Base-by-base conservation (phyloP, 2,888 invertebrate genomes). In the Zhuqinia jingwanae region DNA sequence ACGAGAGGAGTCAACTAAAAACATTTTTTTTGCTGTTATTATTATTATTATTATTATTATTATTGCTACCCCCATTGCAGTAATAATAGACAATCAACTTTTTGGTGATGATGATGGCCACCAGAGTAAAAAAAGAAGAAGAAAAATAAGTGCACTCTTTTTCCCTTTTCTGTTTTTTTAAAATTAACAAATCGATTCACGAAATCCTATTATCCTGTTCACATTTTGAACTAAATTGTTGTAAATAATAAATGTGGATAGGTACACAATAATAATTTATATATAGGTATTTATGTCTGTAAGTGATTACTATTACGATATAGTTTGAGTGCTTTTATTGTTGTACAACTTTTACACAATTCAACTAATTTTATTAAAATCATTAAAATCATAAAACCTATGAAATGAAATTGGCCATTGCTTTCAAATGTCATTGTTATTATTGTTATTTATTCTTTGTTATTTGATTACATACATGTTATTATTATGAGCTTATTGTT, bases 381-480 rank as follows among this genome's bases (percentile, higher is more conserved):
- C 11, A 5, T 20, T 50, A 25, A 73, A 53, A 68, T 25, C 42
- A 45, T 68, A 73, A 73, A 50, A 36, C n/a, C 3, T 36, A 36
- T 36, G 36, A 36, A 36, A 36, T 36, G 36, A 36, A 8, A 73
- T 73, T 73, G 73, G 27, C 53, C 47, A 11, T 25, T 6, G 58
- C 58, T 22, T 50, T 73, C 73, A 73, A 73, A 50, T 53, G 73
- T 73, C 73, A 73, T 73, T 27, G 50, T 73, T 73, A 73, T 73
- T 50, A 73, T 20, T 22, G 58, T 73, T 73, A 53, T 30, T 50
- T 25, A 27, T 25, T 1, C 13, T 73, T 70, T 6, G 15, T 15
- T 73, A n/a, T 36, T 36, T 36, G 36, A 3, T 36, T 6, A 36
- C 36, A 36, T 36, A 36, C 36, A 3, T 36, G 8, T 8, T 36